A percentile compares a stretch with the other conserved stretches of the same genome.
These are phyloP conservation scores for Drosophila azteca DNA, from an alignment of 1,140 invertebrate genomes.

Conservation along the genomic window DNA sequence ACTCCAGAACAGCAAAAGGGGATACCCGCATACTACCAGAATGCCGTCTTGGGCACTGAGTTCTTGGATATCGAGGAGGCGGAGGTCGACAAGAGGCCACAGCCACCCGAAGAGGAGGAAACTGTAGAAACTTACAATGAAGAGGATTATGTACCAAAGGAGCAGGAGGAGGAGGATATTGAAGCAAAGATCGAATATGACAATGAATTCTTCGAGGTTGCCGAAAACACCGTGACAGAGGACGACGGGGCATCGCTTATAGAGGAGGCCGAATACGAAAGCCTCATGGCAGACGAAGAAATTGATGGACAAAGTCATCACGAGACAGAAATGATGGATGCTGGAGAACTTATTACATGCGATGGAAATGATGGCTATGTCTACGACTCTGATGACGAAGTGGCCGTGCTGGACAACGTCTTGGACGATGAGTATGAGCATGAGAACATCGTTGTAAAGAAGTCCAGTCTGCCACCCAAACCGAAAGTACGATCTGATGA, in stretches of 20 bases:
- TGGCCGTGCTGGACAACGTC: conserved; percentile 67
- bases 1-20: conserved; percentile 45
- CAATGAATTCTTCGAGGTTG: conserved; percentile 35
- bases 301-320: conserved; percentile 25
- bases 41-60: conserved; percentile 20
- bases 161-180: conserved; percentile 45
- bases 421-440: conserved; percentile 68
- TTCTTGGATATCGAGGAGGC: conserved; percentile 2
- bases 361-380: conserved; percentile 58
- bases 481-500: conserved; percentile 58
- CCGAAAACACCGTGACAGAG: conserved; percentile 44
- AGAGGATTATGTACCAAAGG: conserved; percentile 3
- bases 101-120: conserved; percentile 17
- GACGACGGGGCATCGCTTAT: conserved; percentile 51
- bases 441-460: conserved; percentile 64
- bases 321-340: conserved; percentile 51
- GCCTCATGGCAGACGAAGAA: conserved; percentile 46
- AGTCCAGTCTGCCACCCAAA: conserved; percentile 63
- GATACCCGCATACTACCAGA: conserved; percentile 30
- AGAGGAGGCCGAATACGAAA: conserved; percentile 67
- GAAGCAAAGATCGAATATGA: conserved; percentile 58
- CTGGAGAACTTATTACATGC: conserved; percentile 47
- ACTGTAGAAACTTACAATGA: conserved; percentile 13
- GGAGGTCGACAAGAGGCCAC: conserved; percentile 5
- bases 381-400: conserved; percentile 69